Conservation (phyloP, 2,113 vertebrate genomes). For the Neolamprologus tretocephalus region DNA sequence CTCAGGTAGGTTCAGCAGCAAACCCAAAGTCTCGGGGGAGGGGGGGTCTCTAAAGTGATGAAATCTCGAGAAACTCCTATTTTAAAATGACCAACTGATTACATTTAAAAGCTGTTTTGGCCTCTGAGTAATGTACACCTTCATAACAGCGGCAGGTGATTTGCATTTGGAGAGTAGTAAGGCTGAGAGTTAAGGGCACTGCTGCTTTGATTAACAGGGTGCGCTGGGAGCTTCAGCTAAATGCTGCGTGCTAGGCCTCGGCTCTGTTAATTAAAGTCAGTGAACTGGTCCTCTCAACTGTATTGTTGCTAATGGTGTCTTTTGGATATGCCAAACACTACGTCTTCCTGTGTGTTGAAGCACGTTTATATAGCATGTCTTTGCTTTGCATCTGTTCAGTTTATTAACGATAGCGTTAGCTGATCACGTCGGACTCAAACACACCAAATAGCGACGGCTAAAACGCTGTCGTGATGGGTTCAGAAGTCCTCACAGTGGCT, state of each 20-base stretch:
- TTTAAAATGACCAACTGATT: neutral
- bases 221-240: neutral
- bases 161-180: neutral
- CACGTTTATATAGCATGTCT: neutral
- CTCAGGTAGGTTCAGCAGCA: neutral
- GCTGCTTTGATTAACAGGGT: neutral
- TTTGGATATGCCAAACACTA: neutral
- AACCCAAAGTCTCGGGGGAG: fast-evolving
- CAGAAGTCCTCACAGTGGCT: neutral
- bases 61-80: neutral
- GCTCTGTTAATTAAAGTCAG: neutral
- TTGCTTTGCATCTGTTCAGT: neutral
- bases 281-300: neutral
- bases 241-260: neutral
- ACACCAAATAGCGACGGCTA: neutral
- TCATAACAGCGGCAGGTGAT: neutral
- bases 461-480: neutral
- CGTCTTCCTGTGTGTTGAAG: neutral
- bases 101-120: neutral
- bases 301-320: neutral
- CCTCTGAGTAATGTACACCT: neutral
- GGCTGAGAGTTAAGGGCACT: neutral
- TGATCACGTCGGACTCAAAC: neutral
- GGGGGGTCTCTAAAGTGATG: fast-evolving
- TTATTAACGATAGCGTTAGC: neutral